Evolutionary conservation across 2,888 invertebrate genomes (phyloP), one percentile per base, ranked within the genome.

Genomic region (Hipparchia semele): DNA sequence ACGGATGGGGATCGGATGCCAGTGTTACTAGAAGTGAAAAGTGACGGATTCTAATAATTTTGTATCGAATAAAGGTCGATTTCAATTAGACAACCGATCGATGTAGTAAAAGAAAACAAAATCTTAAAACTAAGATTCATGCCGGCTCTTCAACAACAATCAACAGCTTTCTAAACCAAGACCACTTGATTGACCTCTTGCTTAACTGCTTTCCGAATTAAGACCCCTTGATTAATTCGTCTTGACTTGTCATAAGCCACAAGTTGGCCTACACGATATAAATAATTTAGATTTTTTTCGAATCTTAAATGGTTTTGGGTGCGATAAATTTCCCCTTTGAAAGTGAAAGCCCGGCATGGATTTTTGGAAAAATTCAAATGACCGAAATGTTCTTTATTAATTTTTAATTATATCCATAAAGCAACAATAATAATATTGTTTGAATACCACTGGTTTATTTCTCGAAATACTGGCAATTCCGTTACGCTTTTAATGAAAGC

Each of bases 21-120:
- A 87, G 89, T 90, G 90, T 90, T 91, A 84, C 88, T 85, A 86
- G 86, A 81, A 84, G 78, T 80, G 81, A 85, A 84, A 81, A 78
- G 73, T 78, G 73, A 74, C 8, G 58, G 58, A 23, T 73, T 65
- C 70, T 65, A 59, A 61, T 45, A 45, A 45, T 61, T 61, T n/a
- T n/a, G 12, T 39, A 45, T 6, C n/a, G 60, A 61, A 13, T 13
- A 58, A 58, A 6, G 58, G 7, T 7, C 56, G 7, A 58, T 23
- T 58, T 58, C 8, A 0, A 7, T 58, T 23, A 23, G 8, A 58
- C 23, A 8, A 2, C 56, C 56, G n/a, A 6, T 13, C n/a, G 13
- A 13, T 23, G 23, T 23, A 23, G 1, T 23, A 23, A 23, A 23
- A 23, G 23, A 23, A 23, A 23, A 23, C 23, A 23, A 23, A 23